Evolutionary conservation across 2,113 vertebrate genomes (phyloP), one percentile per base, ranked within the genome.

Genomic region (Malurus elegans): DNA sequence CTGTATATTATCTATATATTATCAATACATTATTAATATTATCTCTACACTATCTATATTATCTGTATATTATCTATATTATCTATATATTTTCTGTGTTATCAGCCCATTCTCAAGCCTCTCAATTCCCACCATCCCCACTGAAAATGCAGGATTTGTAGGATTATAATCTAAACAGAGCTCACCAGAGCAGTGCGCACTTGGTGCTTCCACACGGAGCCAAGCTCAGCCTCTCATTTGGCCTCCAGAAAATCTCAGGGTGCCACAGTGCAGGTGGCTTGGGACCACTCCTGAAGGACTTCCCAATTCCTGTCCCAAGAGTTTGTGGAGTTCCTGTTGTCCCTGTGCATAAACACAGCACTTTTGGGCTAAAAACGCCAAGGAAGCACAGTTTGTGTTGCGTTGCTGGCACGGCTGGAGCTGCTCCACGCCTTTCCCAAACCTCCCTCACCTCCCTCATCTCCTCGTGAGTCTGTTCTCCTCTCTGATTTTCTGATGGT

Each of bases 151-250:
- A 3, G 5, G 10, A 1, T 25, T 2, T 38, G 47, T 48, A 48
- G 47, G 47, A 48, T 23, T 48, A 23, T 12, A 57, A 60, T 36
- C 20, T 50, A 45, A 80, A 8, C 7, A 16, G 48, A 24, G 5
- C 6, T 50, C 54, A 4, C 8, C n/a, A 36, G 9, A 45, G 21
- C 53, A 54, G 11, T 26, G 38, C 38, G 18, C 19, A 12, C 9
- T 18, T 72, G 18, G 4, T 6, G 6, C 45, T 38, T 84, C 16
- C 18, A 25, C 9, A 2, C 2, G 32, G 57, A 45, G 36, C 56
- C 18, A 6, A 36, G 25, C n/a, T 53, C 0, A 0, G 10, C 56
- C 18, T 74, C 56, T 51, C 9, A 2, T 25, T 25, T n/a, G 16
- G 18, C 14, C 40, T 65, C 32, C 47, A 10, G 29, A 23, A 38